A percentile compares a stretch with the other conserved stretches of the same genome.
Evolutionary conservation across 2,888 invertebrate species (phyloP).

Genomic region (Hyalella azteca): DNA sequence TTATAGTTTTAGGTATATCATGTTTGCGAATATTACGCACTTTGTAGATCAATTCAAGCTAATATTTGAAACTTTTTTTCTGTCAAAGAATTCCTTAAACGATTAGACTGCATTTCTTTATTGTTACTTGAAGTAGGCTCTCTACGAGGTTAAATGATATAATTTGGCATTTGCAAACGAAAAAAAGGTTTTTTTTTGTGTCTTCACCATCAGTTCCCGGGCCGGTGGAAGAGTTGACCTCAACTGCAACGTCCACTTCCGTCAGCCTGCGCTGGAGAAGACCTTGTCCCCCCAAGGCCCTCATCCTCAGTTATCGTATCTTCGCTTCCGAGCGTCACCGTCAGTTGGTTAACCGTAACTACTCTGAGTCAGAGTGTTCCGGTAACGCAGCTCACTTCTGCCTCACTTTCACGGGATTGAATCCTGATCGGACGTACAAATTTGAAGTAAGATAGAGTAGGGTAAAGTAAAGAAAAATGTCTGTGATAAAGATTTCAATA

Average conservation of each 20-base stretch:
- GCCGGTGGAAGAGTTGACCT: neutral
- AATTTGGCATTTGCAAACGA: neutral
- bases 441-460: neutral
- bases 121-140: no score
- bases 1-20: no score
- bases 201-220: neutral
- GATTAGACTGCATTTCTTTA: no score
- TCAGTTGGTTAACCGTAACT: neutral
- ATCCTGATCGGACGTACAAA: neutral
- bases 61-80: no score
- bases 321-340: neutral
- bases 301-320: neutral
- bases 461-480: no score
- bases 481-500: no score
- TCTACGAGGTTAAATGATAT: neutral
- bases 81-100: no score
- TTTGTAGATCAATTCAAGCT: no score
- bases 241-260: neutral
- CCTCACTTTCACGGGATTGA: neutral
- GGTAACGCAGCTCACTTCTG: neutral
- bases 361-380: neutral
- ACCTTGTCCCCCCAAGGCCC: neutral
- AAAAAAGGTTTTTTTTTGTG: neutral
- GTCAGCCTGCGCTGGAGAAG: neutral
- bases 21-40: no score